A percentile compares a stretch with the other conserved stretches of the same genome.
These are phyloP conservation scores for Thalassoma bifasciatum DNA, from an alignment of 2,113 vertebrate genomes.

Conservation along the genomic window DNA sequence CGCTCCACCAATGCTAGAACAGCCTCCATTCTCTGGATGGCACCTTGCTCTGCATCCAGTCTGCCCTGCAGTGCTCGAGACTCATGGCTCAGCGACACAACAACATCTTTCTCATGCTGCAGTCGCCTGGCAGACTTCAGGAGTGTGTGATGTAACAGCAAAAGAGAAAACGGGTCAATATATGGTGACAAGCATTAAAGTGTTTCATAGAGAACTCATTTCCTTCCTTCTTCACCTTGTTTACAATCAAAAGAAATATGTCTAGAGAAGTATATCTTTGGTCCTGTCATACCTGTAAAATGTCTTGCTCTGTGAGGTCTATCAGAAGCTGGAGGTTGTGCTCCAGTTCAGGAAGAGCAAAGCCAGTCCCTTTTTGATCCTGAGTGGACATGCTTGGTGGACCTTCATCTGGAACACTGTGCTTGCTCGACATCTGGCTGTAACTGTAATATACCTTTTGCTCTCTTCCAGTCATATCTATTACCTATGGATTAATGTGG, in stretches of 20 bases:
- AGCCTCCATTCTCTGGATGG: conserved; percentile 88
- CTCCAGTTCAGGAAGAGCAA: conserved; percentile 93
- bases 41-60: conserved; percentile 84
- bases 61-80: conserved; percentile 86
- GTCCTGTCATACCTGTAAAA: conserved; percentile 85
- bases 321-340: conserved; percentile 98
- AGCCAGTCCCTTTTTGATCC: conserved; percentile 88
- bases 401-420: conserved; percentile 91
- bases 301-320: conserved; percentile 97
- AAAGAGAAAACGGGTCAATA: not conserved
- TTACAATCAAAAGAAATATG: not conserved
- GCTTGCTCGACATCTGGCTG: conserved; percentile 97
- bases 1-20: conserved; percentile 92
- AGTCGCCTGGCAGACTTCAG: conserved; percentile 91
- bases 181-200: not conserved
- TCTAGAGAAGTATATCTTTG: not conserved
- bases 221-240: not conserved
- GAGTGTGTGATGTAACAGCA: not conserved
- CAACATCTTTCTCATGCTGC: conserved; percentile 94
- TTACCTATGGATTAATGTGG: conserved; percentile 85
- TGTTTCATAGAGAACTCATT: not conserved
- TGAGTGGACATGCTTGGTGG: conserved; percentile 80
- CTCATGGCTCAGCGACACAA: conserved; percentile 92
- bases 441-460: conserved; percentile 98
- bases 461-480: conserved; percentile 97